A percentile compares a stretch with the other conserved stretches of the same genome.
phyloP scores from a whole-genome alignment of 2,888 invertebrate species.

The Troides helena region DNA sequence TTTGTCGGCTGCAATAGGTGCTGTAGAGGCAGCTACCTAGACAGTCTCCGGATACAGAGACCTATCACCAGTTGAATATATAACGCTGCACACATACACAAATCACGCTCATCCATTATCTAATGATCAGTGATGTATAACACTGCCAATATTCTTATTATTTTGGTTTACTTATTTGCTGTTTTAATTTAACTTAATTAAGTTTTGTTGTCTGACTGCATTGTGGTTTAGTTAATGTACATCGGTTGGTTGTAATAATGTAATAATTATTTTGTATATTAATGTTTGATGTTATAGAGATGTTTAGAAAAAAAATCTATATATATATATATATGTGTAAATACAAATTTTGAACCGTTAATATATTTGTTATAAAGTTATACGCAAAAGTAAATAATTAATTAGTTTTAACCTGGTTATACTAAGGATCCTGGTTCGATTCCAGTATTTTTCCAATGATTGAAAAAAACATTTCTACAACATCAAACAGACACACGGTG shows the following conservation, averaged over 20 bases:
- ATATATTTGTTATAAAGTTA: too few relatives aligned
- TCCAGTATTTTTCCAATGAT: background rate
- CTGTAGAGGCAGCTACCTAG: too few relatives aligned
- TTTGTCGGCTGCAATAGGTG: too few relatives aligned
- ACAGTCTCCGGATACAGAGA: too few relatives aligned
- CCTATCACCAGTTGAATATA: too few relatives aligned
- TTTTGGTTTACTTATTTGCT: background rate
- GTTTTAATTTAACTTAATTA: background rate
- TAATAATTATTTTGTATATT: background rate
- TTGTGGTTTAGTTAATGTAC: background rate
- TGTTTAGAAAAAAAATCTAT: background rate
- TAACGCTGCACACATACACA: too few relatives aligned
- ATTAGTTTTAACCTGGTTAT: background rate
- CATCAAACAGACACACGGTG: background rate
- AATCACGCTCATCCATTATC: too few relatives aligned
- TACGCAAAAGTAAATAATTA: background rate
- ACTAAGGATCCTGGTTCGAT: background rate
- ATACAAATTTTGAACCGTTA: too few relatives aligned
- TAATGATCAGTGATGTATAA: background rate
- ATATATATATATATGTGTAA: too few relatives aligned
- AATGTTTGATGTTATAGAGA: background rate
- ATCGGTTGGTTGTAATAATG: conserved; percentile 2
- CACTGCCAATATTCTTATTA: background rate
- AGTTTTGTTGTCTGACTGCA: background rate
- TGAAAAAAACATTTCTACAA: background rate